A percentile compares a stretch with the other conserved stretches of the same genome.
These are phyloP conservation scores for Sepiola atlantica DNA, from an alignment of 2,888 invertebrate genomes.

Conservation along the genomic window DNA sequence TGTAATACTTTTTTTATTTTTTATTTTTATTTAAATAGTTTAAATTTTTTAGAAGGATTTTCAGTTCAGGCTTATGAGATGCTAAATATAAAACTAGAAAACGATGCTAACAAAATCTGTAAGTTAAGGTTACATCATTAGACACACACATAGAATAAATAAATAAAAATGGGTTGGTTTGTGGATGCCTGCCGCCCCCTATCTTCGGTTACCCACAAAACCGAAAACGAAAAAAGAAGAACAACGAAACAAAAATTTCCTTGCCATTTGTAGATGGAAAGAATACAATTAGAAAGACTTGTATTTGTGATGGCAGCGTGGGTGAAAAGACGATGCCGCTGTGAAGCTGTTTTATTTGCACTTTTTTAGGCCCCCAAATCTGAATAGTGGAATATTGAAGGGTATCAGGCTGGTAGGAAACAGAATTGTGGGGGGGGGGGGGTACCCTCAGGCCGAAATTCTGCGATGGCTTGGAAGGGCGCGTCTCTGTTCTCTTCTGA, in stretches of 20 bases:
- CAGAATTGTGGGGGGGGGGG: not conserved
- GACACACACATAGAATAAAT: not conserved
- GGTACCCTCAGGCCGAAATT: no score
- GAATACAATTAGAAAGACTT: constrained; percentile 32
- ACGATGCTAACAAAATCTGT: not conserved
- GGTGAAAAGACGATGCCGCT: constrained; percentile 14
- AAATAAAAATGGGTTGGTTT: not conserved
- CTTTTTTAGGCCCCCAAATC: not conserved
- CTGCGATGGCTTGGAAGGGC: no score
- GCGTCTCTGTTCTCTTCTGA: not conserved
- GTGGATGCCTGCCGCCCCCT: not conserved
- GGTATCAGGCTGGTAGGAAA: not conserved
- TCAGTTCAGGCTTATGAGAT: not conserved
- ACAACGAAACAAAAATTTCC: not conserved
- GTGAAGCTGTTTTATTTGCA: not conserved
- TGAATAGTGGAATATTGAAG: constrained; percentile 32
- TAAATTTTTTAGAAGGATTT: not conserved
- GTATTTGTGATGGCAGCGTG: constrained; percentile 20
- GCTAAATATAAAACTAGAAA: not conserved
- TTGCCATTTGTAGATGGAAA: not conserved
- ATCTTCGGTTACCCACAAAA: not conserved
- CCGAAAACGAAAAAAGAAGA: not conserved
- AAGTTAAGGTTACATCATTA: not conserved
- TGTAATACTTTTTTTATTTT: no score
- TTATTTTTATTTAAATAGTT: no score